Conservation (phyloP, 2,888 invertebrate species). For the Nephrotoma flavescens region DNA sequence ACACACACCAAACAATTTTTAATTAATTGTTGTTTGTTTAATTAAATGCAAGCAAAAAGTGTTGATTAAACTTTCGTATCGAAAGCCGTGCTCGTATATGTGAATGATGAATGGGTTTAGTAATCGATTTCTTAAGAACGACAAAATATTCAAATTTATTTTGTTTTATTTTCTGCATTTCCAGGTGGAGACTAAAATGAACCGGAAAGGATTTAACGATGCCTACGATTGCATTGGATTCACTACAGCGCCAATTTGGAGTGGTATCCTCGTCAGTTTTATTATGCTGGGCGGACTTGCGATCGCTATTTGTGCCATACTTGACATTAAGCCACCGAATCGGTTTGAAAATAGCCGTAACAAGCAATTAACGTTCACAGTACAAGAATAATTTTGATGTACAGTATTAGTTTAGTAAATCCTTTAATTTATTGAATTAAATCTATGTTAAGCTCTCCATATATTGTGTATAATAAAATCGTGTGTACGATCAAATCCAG, state of each 20-base stretch:
- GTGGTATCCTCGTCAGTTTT: conserved; percentile 67
- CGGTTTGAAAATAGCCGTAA: conserved; percentile 92
- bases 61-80: neutral
- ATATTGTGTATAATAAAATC: neutral
- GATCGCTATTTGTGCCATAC: conserved; percentile 71
- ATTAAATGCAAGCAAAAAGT: neutral
- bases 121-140: neutral
- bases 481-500: neutral
- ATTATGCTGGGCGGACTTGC: conserved; percentile 63
- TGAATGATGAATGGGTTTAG: no score
- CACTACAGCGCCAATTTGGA: conserved; percentile 84
- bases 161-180: neutral
- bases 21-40: neutral
- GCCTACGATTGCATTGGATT: conserved; percentile 85
- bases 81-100: neutral
- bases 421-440: neutral
- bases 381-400: conserved; percentile 43
- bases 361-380: conserved; percentile 74
- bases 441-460: neutral
- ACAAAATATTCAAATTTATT: neutral
- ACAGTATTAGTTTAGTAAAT: neutral
- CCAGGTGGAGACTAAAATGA: conserved; percentile 40
- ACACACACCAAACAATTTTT: neutral
- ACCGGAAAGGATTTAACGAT: conserved; percentile 47
- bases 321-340: conserved; percentile 92